Evolutionary conservation across 2,797 vertebrate genomes (phyloP).

Genomic region (Rhabdomys pumilio): DNA sequence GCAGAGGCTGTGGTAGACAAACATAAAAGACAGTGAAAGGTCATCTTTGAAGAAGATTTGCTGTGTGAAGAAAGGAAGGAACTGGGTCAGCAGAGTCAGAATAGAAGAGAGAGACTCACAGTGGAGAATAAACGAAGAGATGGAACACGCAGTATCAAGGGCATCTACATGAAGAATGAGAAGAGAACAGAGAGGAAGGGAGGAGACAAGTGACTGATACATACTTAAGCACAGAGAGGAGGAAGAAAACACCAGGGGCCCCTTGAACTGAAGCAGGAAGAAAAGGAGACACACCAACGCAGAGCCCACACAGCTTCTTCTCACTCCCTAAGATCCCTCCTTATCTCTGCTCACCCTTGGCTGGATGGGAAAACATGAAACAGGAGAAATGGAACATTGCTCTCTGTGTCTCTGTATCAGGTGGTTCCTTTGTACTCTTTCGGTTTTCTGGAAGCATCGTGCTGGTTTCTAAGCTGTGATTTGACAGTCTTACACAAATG

Average conservation of each 20-base stretch:
- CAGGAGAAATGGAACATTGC: background rate
- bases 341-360: background rate
- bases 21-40: background rate
- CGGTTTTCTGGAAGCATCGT: constrained; percentile 30
- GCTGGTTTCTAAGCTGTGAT: constrained; percentile 6
- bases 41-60: background rate
- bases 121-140: background rate
- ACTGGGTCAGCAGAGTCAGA: background rate
- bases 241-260: background rate
- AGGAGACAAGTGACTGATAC: background rate
- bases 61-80: background rate
- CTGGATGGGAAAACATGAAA: background rate
- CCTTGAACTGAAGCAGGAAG: background rate
- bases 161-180: background rate
- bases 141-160: background rate
- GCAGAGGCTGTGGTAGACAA: background rate
- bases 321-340: background rate
- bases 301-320: background rate
- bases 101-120: background rate
- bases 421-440: constrained; percentile 49
- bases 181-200: too few species aligned
- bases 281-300: background rate
- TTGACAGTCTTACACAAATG: constrained; percentile 33
- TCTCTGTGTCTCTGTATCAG: background rate
- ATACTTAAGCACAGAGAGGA: background rate